Evolutionary conservation across 2,113 vertebrate species (phyloP).

Genomic region (Tenrec ecaudatus): DNA sequence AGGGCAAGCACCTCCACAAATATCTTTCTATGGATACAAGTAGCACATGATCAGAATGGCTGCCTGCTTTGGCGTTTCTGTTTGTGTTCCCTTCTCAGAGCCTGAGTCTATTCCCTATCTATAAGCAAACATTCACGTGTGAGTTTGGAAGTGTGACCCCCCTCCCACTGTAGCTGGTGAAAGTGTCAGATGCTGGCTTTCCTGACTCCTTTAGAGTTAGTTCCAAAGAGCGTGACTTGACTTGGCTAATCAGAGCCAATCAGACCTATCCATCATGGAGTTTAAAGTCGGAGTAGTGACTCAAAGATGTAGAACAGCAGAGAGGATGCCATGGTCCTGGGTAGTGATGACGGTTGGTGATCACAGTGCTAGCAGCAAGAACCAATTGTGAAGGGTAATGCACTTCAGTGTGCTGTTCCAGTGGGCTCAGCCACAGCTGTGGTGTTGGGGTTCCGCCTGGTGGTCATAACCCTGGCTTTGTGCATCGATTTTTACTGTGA

Average conservation of each 20-base stretch:
- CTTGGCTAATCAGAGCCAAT: not conserved
- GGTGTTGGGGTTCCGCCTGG: accelerated
- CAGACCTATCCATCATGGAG: no score
- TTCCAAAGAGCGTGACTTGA: not conserved
- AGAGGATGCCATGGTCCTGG: not conserved
- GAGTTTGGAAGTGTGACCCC: not conserved
- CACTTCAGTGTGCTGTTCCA: no score
- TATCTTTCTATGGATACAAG: accelerated
- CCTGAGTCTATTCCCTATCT: no score
- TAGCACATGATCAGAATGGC: accelerated
- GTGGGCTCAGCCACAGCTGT: not conserved
- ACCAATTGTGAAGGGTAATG: not conserved
- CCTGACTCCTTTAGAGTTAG: no score
- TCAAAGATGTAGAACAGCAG: not conserved
- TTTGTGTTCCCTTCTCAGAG: no score
- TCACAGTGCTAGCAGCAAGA: no score
- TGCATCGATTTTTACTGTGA: not conserved
- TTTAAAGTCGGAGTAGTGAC: not conserved
- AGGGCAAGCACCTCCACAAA: accelerated
- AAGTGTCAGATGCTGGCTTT: not conserved
- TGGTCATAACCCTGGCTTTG: not conserved
- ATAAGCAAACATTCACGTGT: not conserved
- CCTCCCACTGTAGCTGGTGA: not conserved
- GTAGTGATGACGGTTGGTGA: no score
- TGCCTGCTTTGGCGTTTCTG: not conserved